A percentile compares a stretch with the other conserved stretches of the same genome.
Evolutionary conservation across 1,140 invertebrate genomes (phyloP).

Genomic region (Euborellia annulipes): DNA sequence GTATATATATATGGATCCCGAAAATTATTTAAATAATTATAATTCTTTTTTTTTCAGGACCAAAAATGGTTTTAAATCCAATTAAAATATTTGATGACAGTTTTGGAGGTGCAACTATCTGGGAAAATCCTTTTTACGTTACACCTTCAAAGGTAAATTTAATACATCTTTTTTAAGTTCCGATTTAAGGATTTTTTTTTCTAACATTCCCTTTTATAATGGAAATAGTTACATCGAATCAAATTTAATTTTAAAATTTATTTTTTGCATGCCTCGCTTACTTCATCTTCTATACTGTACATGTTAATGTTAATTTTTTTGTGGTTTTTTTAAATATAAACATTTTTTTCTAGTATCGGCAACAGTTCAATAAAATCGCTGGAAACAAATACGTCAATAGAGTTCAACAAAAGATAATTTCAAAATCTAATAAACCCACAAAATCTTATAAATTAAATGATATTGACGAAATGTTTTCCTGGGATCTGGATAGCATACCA

Average conservation of each 20-base stretch:
- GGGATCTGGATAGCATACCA: too few relatives aligned
- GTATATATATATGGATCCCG: too few relatives aligned
- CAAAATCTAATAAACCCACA: conserved; percentile 49
- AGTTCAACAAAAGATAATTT: conserved; percentile 59
- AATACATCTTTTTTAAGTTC: background rate
- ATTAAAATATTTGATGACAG: conserved; percentile 88
- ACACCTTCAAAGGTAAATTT: conserved; percentile 62
- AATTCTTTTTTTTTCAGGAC: conserved; percentile 37
- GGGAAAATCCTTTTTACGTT: conserved; percentile 86
- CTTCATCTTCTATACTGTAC: too few relatives aligned
- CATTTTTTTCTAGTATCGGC: conserved; percentile 39
- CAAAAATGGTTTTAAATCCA: conserved; percentile 90
- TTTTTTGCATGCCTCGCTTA: too few relatives aligned
- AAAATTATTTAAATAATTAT: conserved; percentile 3
- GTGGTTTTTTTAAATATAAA: conserved; percentile 2
- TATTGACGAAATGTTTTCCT: conserved; percentile 45
- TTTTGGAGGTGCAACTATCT: conserved; percentile 80
- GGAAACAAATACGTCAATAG: conserved; percentile 61
- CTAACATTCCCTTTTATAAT: conserved; percentile 6
- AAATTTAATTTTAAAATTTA: conserved; percentile 2
- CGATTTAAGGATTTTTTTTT: conserved; percentile 4
- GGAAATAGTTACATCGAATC: background rate
- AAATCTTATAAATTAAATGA: conserved; percentile 46
- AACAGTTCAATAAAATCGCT: conserved; percentile 46
- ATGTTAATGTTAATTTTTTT: too few relatives aligned